These are phyloP conservation scores for Theonella swinhoei DNA, from an alignment of 37 sponge, comb jelly and placozoan genomes.

Conservation along the genomic window DNA sequence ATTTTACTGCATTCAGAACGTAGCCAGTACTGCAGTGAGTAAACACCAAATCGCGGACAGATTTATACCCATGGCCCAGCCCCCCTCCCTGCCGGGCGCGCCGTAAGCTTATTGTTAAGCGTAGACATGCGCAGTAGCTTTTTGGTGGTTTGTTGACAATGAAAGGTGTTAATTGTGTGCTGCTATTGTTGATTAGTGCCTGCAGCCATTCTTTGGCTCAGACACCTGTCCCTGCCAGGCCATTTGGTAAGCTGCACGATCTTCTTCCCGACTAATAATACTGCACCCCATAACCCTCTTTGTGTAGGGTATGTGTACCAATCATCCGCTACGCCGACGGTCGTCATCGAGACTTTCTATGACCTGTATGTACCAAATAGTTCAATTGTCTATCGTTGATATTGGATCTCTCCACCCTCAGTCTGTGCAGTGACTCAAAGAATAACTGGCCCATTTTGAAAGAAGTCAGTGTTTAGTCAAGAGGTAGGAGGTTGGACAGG, in stretches of 20 bases:
- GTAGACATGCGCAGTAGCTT: too few relatives aligned
- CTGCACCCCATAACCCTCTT: too few relatives aligned
- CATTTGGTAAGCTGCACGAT: conserved; percentile 40
- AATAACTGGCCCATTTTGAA: conserved; percentile 48
- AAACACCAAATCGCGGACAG: too few relatives aligned
- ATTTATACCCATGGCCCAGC: too few relatives aligned
- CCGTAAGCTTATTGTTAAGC: too few relatives aligned
- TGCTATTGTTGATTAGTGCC: neutral
- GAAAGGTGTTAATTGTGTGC: neutral
- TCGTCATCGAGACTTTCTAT: conserved; percentile 56
- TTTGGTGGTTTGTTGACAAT: too few relatives aligned
- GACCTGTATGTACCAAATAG: conserved; percentile 35
- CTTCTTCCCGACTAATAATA: too few relatives aligned
- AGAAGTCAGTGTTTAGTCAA: conserved; percentile 18
- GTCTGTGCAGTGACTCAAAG: conserved; percentile 57
- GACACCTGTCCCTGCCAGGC: conserved; percentile 52
- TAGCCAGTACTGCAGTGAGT: too few relatives aligned
- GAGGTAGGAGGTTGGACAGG: too few relatives aligned
- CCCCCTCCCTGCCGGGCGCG: too few relatives aligned
- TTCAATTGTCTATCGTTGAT: neutral
- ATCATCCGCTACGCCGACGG: conserved; percentile 3
- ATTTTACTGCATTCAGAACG: too few relatives aligned
- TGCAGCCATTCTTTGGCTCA: conserved; percentile 12
- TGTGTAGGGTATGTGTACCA: conserved; percentile 27
- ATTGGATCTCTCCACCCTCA: neutral